Evolutionary conservation across 1,140 invertebrate species (phyloP).

Genomic region (Metopolophium dirhodum): DNA sequence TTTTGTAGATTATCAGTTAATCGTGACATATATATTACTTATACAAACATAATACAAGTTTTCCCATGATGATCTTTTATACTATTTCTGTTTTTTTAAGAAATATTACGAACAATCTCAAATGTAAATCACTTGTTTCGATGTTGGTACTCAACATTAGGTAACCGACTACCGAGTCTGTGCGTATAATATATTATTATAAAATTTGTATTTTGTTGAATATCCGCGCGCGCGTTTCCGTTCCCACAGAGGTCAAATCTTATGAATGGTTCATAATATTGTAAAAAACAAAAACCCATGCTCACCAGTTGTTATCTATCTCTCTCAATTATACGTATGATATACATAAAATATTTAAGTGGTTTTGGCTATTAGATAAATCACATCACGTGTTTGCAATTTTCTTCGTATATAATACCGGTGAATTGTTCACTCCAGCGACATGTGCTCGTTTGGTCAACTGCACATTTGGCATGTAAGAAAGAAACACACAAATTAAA

Average conservation of each 20-base stretch:
- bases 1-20: background rate
- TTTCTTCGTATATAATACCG: background rate
- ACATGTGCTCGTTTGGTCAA: background rate
- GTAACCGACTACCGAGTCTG: background rate
- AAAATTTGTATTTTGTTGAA: background rate
- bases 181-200: background rate
- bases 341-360: background rate
- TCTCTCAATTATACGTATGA: background rate
- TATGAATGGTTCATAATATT: slow-evolving; percentile 46
- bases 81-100: background rate
- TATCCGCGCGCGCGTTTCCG: background rate
- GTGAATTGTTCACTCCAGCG: background rate
- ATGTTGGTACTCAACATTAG: background rate
- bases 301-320: background rate
- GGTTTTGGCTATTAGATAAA: slow-evolving; percentile 17
- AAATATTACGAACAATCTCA: background rate
- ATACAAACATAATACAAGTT: background rate
- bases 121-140: slow-evolving; percentile 32
- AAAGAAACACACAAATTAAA: background rate
- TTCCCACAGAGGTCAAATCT: slow-evolving; percentile 51
- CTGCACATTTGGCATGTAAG: background rate
- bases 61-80: background rate
- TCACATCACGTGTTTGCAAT: slow-evolving; percentile 29
- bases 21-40: background rate
- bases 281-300: slow-evolving; percentile 19